A percentile compares a stretch with the other conserved stretches of the same genome.
phyloP scores from a whole-genome alignment of 2,888 invertebrate species.

The Nemoura dubitans region DNA sequence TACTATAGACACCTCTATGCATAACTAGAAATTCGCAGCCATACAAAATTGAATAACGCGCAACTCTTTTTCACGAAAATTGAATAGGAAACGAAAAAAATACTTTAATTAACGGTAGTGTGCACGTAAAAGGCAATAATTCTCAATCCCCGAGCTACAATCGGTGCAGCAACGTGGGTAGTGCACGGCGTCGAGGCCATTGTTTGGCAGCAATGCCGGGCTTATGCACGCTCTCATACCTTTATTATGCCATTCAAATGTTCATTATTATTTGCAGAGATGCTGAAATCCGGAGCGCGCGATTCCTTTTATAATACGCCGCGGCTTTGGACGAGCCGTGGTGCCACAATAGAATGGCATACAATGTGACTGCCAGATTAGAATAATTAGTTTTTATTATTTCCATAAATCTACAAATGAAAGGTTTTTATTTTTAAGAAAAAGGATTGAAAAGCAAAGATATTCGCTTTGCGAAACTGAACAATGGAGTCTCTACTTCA shows the following conservation, averaged over 20 bases:
- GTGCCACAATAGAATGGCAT: background rate
- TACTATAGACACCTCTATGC: too few species aligned
- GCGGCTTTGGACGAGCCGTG: background rate
- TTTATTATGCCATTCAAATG: slow-evolving; percentile 33
- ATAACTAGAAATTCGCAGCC: too few species aligned
- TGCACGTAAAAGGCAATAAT: background rate
- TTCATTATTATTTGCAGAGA: slow-evolving; percentile 21
- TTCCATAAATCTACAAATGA: slow-evolving; percentile 37
- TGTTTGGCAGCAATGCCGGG: background rate
- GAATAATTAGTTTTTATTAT: slow-evolving; percentile 39
- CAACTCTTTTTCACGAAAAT: background rate
- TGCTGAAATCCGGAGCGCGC: slow-evolving; percentile 9
- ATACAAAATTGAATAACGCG: too few species aligned
- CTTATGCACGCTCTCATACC: slow-evolving; percentile 34
- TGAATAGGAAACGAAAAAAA: background rate
- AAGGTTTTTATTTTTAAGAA: slow-evolving; percentile 7
- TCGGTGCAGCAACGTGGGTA: background rate
- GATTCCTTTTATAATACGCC: slow-evolving; percentile 13
- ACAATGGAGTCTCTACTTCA: background rate
- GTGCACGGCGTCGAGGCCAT: background rate
- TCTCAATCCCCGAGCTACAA: background rate
- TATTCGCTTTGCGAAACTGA: background rate
- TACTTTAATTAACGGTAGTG: background rate
- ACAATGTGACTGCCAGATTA: slow-evolving; percentile 37
- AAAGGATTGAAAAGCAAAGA: slow-evolving; percentile 15